Evolutionary conservation across 1,140 invertebrate genomes (phyloP).

Genomic region (Leptinotarsa texana): DNA sequence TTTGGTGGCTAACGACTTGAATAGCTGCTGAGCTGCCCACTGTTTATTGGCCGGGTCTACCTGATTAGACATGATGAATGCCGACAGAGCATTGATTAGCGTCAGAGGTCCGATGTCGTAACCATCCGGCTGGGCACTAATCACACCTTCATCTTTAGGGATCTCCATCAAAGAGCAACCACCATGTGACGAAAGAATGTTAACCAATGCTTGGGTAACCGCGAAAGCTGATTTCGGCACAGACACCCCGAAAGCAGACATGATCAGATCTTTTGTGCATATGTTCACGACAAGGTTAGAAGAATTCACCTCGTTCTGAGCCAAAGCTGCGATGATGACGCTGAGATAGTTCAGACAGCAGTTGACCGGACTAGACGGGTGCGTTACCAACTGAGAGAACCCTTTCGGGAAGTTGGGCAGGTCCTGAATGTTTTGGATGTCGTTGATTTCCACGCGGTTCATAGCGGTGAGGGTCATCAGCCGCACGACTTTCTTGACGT

Average conservation of each 20-base stretch:
- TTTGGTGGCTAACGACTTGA: slow-evolving; percentile 55
- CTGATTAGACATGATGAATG: slow-evolving; percentile 62
- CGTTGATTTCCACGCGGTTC: slow-evolving; percentile 58
- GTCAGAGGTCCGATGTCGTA: slow-evolving; percentile 56
- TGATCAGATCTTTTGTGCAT: slow-evolving; percentile 66
- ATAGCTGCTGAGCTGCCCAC: slow-evolving; percentile 65
- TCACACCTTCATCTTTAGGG: slow-evolving; percentile 50
- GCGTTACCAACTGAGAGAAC: slow-evolving; percentile 42
- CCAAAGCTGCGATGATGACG: slow-evolving; percentile 62
- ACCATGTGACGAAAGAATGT: slow-evolving; percentile 59
- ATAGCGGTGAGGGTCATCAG: slow-evolving; percentile 67
- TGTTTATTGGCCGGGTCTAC: slow-evolving; percentile 56
- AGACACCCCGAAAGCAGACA: slow-evolving; percentile 44
- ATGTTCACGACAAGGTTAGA: slow-evolving; percentile 64
- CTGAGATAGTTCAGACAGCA: slow-evolving; percentile 61
- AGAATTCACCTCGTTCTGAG: slow-evolving; percentile 61
- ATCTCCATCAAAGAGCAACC: slow-evolving; percentile 55
- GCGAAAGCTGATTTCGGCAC: slow-evolving; percentile 56
- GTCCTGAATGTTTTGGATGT: slow-evolving; percentile 37
- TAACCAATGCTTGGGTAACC: slow-evolving; percentile 66
- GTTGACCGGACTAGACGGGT: slow-evolving; percentile 50
- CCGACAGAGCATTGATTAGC: slow-evolving; percentile 67
- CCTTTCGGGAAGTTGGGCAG: slow-evolving; percentile 40
- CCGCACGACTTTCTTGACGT: slow-evolving; percentile 65
- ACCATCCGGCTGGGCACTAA: slow-evolving; percentile 35